phyloP scores from a whole-genome alignment of 2,113 vertebrate species.

The Aix galericulata region DNA sequence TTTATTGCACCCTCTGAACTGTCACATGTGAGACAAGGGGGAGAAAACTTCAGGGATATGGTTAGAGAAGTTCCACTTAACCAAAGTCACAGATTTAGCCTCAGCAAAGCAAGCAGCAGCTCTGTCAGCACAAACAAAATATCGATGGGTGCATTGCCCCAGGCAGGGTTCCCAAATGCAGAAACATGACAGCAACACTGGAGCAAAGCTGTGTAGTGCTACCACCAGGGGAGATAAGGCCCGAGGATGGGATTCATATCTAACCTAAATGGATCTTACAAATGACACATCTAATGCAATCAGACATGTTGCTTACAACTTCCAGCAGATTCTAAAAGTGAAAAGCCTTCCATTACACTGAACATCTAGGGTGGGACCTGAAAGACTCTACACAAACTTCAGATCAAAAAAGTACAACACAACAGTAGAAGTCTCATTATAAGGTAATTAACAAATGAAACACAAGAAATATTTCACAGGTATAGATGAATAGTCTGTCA shows the following conservation, averaged over 20 bases:
- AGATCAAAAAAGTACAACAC: neutral
- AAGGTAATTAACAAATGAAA: neutral
- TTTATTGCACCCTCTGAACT: neutral
- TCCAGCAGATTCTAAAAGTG: neutral
- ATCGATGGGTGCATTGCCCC: accelerated
- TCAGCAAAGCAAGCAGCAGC: neutral
- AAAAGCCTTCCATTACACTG: neutral
- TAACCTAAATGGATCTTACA: neutral
- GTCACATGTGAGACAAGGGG: neutral
- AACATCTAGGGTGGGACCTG: neutral
- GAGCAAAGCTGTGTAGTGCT: neutral
- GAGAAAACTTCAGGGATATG: neutral
- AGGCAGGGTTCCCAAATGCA: neutral
- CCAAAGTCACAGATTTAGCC: neutral
- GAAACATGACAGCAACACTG: neutral
- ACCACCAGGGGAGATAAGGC: neutral
- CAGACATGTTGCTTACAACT: neutral
- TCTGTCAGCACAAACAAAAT: neutral
- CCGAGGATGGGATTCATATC: neutral
- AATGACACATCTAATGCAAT: neutral
- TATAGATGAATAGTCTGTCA: neutral
- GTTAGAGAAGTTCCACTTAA: neutral
- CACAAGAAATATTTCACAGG: neutral
- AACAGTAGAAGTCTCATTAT: neutral
- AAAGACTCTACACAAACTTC: neutral